Evolutionary conservation across 2,113 vertebrate species (phyloP), one percentile per base, ranked within the genome.

Genomic region (Pomatostomus ruficeps): DNA sequence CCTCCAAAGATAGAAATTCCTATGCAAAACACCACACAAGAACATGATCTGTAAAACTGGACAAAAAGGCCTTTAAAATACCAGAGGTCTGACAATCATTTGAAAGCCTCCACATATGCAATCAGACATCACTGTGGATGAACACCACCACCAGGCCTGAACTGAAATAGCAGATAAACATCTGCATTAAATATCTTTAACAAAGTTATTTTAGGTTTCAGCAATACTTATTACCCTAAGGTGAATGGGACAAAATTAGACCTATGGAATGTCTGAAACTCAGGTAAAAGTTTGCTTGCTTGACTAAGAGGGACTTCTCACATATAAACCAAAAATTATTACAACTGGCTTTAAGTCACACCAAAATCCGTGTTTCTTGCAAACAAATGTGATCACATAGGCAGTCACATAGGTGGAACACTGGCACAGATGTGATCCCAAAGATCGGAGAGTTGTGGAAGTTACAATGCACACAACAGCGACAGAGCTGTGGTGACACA

Each of bases 381-480:
- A 51, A 62, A 42, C 31, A 72, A 68, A 19, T 33, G 26, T 16
- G 40, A 67, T 28, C 46, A 40, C 31, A 29, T 1, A 57, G 31
- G 12, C 1, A 62, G 29, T 11, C n/a, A 65, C 1, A 1, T 7
- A 78, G 61, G 15, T 1, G 2, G 21, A 72, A 93, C 12, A 46
- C 8, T 33, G 58, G 31, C 1, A 0, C 24, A 51, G 51, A 74
- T 7, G n/a, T 22, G 68, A 86, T 31, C 38, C 65, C 61, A 67
- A 49, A 71, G 65, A 57, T 4, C 0, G 22, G 35, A 63, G 77
- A 63, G 52, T 0, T 31, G 78, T 88, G 58, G 36, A 58, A 79
- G 46, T 45, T 14, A 3, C 3, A 42, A 65, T 3, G 31, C 11
- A 7, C 20, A 61, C 48, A 16, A 11, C 51, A 51, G 35, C 0